Evolutionary conservation across 2,888 invertebrate species (phyloP), one percentile per base, ranked within the genome.

Genomic region (Pristionchus exspectatus): DNA sequence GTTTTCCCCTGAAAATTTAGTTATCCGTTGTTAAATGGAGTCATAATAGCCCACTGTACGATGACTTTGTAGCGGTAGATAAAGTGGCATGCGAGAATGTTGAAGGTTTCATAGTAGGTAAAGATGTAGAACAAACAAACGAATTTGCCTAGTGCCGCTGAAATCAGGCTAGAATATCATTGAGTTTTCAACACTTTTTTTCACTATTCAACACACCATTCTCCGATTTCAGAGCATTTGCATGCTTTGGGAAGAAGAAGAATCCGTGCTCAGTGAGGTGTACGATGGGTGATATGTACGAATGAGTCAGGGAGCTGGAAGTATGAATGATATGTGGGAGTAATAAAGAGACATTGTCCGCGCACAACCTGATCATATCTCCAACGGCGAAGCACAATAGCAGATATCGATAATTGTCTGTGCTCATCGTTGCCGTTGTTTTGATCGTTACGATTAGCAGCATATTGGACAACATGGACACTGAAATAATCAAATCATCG

Each of bases 31-130:
- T n/a, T n/a, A n/a, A n/a, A 9, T 63, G 14, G 44, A 44, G 44
- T 9, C 21, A n/a, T 24, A 10, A 44, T 10, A 69, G 14, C 74
- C 4, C 10, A 77, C 74, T 77, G 74, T 10, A 44, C 74, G 44
- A 77, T 77, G 12, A 77, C 44, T 77, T 30, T 77, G 44, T 24
- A 77, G 14, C 74, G 74, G 30, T 77, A 77, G 38, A 77, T 44
- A 18, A 77, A 77, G 24, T 77, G 74, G 44, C 38, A 77, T 0
- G 74, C 44, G 21, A 77, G 44, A 10, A 77, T 77, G 10, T 77
- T 77, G 5, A 77, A 77, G 0, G 74, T 77, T 24, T 77, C 38
- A 24, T 77, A 77, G 74, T 77, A 77, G 38, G 44, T 77, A 16
- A 72, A 72, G 9, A 77, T 44, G 74, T 77, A 77, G 74, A 44